phyloP scores from a whole-genome alignment of 1,140 invertebrate genomes.

The Leptinotarsa lineolata region DNA sequence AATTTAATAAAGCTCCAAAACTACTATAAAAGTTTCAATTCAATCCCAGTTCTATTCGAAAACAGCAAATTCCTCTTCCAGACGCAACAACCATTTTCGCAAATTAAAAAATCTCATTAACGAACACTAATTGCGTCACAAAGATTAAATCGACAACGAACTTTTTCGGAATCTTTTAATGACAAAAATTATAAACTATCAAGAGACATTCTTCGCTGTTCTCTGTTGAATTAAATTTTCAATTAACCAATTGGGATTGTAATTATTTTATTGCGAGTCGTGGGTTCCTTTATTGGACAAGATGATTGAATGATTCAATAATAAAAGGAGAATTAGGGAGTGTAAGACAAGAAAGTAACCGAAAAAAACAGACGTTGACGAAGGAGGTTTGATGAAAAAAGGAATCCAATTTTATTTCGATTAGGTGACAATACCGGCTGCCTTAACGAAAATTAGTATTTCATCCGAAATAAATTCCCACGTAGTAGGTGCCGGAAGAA shows the following conservation, averaged over 20 bases:
- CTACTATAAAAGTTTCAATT: too few species aligned
- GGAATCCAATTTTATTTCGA: constrained; percentile 3
- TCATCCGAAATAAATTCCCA: neutral
- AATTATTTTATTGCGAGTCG: constrained; percentile 3
- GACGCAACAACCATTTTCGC: neutral
- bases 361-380: constrained; percentile 8
- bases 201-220: neutral
- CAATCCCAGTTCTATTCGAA: too few species aligned
- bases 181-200: neutral
- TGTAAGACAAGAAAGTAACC: constrained; percentile 2
- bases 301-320: neutral
- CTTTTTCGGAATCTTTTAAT: constrained; percentile 6
- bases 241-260: neutral
- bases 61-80: too few species aligned
- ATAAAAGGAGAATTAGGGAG: constrained; percentile 2
- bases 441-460: neutral
- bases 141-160: neutral
- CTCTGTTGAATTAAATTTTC: constrained; percentile 1
- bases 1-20: too few species aligned
- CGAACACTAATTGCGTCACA: constrained; percentile 1
- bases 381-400: neutral
- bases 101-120: neutral
- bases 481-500: neutral
- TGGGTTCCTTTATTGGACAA: neutral
- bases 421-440: neutral